Evolutionary conservation across 2,113 vertebrate species (phyloP), one percentile per base, ranked within the genome.

Genomic region (Mobula hypostoma): DNA sequence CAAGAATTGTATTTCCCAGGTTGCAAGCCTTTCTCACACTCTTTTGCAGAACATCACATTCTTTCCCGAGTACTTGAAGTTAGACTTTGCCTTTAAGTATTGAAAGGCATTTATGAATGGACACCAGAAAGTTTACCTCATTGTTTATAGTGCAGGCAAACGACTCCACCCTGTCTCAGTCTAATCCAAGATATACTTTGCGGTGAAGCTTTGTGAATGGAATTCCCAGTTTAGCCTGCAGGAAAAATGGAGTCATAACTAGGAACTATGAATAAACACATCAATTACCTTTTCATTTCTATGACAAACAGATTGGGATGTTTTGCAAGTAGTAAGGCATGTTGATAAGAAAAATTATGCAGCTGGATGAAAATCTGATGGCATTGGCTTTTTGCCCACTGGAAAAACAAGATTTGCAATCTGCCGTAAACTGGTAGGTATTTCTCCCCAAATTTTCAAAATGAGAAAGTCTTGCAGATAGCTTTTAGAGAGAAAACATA

Each of bases 91-190:
- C 66, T 72, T 63, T n/a, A 11, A 93, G 70, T 93, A n/a, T 70
- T 93, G 91, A 56, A 93, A 93, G 91, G 91, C 48, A 70, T 93
- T 74, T 93, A 70, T 76, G 91, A 93, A 93, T 93, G 91, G 76
- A 74, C 36, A 74, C 70, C 19, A 70, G 91, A 93, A 93, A 93
- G 68, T 72, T 93, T 93, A 48, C 91, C 70, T 74, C 91, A 93
- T 74, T 93, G 91, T 93, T 93, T 93, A 93, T 40, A 29, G 91
- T 40, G 14, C 68, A 56, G 91, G 56, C 36, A 36, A 93, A 68
- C 19, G 66, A 27, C 90, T 92, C 90, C 90, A 93, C 91, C 91
- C 91, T 93, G 91, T 93, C 91, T 93, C 91, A 93, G 91, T 74
- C 70, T 40, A 68, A 48, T 93, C 36, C 70, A 93, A 93, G 19